A percentile compares a stretch with the other conserved stretches of the same genome.
Evolutionary conservation across 2,113 vertebrate genomes (phyloP).

Genomic region (Phalacrocorax aristotelis): DNA sequence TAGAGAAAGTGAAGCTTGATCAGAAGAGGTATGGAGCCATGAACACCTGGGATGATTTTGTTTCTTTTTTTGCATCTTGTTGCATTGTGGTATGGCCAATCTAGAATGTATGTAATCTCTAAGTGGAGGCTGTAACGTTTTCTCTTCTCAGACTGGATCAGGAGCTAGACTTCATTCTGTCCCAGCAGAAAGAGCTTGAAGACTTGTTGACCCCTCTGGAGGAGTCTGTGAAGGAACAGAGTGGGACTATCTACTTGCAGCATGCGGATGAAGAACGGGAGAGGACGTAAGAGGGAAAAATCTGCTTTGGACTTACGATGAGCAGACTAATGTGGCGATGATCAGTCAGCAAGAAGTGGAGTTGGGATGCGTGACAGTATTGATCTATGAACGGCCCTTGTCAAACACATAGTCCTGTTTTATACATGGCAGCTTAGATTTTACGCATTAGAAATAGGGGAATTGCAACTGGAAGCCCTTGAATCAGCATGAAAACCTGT

Average conservation of each 20-base stretch:
- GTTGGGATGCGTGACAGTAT: background rate
- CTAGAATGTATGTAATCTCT: fast-evolving
- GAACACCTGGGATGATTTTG: fast-evolving
- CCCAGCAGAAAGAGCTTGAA: conserved; percentile 97
- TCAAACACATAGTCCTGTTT: background rate
- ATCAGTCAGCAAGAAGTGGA: background rate
- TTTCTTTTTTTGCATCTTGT: background rate
- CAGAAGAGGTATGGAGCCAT: conserved; percentile 79
- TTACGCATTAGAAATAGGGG: background rate
- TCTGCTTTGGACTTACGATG: background rate
- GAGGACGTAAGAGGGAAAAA: conserved; percentile 77
- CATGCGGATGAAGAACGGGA: conserved; percentile 95
- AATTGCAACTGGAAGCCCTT: background rate
- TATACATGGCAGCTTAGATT: background rate
- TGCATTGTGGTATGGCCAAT: background rate
- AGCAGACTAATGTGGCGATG: background rate
- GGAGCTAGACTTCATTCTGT: conserved; percentile 96
- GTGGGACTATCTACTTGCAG: conserved; percentile 95
- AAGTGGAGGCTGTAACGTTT: background rate
- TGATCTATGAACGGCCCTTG: background rate
- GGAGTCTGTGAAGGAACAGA: conserved; percentile 94
- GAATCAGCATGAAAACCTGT: background rate
- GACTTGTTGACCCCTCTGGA: conserved; percentile 90
- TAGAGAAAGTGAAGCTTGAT: conserved; percentile 97
- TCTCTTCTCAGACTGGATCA: conserved; percentile 84